Conservation (phyloP, 2,888 invertebrate species). For the Timema podura region DNA sequence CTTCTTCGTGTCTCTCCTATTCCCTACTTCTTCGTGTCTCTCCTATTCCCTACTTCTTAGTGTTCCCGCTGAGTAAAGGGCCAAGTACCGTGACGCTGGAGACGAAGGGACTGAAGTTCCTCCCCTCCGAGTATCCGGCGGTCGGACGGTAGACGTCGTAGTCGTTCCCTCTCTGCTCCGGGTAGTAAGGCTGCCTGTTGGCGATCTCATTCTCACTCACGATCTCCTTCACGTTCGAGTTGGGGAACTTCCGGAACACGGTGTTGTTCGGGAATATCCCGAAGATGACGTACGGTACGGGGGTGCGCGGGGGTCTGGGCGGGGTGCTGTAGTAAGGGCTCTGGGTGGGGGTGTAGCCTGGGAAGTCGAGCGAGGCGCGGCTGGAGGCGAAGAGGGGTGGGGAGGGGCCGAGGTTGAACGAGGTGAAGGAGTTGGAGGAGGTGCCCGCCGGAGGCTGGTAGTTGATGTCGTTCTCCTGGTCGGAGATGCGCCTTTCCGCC, state of each 20-base stretch:
- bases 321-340: background rate
- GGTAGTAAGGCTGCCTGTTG: conserved; percentile 26
- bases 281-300: conserved; percentile 62
- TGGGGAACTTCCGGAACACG: conserved; percentile 73
- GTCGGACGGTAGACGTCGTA: too few relatives aligned
- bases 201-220: conserved; percentile 31
- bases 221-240: conserved; percentile 40
- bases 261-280: conserved; percentile 75
- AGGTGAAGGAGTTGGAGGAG: conserved; percentile 18
- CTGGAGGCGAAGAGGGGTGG: conserved; percentile 46
- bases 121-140: too few relatives aligned
- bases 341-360: conserved; percentile 61
- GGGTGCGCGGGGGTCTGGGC: conserved; percentile 22
- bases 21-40: too few relatives aligned
- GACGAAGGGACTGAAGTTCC: too few relatives aligned
- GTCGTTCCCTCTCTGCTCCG: conserved; percentile 4
- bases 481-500: conserved; percentile 32
- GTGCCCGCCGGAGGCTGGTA: conserved; percentile 12
- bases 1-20: too few relatives aligned
- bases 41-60: too few relatives aligned
- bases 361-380: conserved; percentile 69
- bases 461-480: conserved; percentile 37
- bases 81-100: too few relatives aligned
- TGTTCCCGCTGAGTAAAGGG: too few relatives aligned
- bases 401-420: background rate